phyloP scores from a whole-genome alignment of 2,797 vertebrate species.

The Dallia pectoralis region DNA sequence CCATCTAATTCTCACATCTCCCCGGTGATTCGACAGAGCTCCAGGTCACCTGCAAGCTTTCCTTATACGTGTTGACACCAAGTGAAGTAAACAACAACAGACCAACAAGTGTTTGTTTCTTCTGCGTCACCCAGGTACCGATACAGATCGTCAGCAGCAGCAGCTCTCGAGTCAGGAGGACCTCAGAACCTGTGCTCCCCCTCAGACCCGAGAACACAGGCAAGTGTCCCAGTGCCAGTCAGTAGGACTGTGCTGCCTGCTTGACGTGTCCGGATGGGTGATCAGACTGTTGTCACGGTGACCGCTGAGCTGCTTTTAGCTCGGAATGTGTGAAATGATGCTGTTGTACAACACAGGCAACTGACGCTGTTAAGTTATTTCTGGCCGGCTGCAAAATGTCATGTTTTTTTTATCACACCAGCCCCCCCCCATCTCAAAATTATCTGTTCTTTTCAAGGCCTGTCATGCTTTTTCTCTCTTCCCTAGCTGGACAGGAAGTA shows the following conservation, averaged over 20 bases:
- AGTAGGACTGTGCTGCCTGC: neutral
- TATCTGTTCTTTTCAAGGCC: neutral
- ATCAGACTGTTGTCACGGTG: neutral
- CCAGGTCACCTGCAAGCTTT: too few relatives aligned
- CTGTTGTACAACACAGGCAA: neutral
- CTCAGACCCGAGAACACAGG: constrained; percentile 37
- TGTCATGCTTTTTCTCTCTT: neutral
- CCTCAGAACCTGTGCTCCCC: constrained; percentile 15
- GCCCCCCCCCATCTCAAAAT: neutral
- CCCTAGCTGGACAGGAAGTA: neutral
- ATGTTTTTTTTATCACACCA: neutral
- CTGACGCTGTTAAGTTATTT: neutral
- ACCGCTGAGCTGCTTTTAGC: neutral
- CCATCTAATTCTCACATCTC: too few relatives aligned
- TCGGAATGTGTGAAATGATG: neutral
- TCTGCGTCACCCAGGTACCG: constrained; percentile 47
- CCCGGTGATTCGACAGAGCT: too few relatives aligned
- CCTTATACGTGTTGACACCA: too few relatives aligned
- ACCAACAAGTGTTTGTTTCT: neutral
- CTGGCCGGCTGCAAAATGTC: neutral
- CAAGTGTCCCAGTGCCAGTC: constrained; percentile 26
- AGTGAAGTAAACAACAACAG: too few relatives aligned
- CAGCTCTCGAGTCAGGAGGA: constrained; percentile 20
- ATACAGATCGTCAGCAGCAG: constrained; percentile 26
- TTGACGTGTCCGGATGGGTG: neutral